Conservation (phyloP, 2,113 vertebrate species). For the Campylomormyrus numenius region DNA sequence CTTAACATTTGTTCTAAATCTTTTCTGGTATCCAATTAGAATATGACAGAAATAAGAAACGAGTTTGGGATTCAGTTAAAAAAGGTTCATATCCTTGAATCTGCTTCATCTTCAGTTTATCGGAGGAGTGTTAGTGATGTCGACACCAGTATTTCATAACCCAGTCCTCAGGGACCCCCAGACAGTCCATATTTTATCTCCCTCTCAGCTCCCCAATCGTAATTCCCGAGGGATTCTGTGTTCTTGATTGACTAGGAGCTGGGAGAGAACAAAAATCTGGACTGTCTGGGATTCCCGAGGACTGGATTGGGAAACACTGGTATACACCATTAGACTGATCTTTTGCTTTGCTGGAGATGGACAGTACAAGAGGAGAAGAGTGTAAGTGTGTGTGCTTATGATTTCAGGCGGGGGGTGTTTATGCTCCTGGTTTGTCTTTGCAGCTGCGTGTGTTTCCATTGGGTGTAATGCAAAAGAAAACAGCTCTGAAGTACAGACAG, state of each 20-base stretch:
- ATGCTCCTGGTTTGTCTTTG: conserved; percentile 32
- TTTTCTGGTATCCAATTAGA: neutral
- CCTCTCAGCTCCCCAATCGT: neutral
- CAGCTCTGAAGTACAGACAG: neutral
- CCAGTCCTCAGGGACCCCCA: neutral
- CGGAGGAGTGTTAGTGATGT: conserved; percentile 8
- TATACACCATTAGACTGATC: conserved; percentile 47
- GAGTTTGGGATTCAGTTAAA: neutral
- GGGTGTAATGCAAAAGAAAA: neutral
- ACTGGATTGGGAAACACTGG: neutral
- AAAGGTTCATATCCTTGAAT: neutral
- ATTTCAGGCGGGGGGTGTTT: conserved; percentile 28
- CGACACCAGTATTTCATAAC: neutral
- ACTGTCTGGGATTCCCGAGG: neutral
- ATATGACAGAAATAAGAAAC: neutral
- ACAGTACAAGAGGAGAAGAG: conserved; percentile 38
- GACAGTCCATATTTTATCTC: neutral
- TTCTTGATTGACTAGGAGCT: neutral
- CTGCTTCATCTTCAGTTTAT: neutral
- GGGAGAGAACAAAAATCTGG: neutral
- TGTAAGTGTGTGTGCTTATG: conserved; percentile 49
- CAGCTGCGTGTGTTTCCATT: conserved; percentile 21
- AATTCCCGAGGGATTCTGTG: neutral
- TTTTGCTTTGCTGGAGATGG: conserved; percentile 43
- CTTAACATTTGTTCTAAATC: neutral